Evolutionary conservation across 2,797 vertebrate genomes (phyloP).

Genomic region (Coregonus suidteri): DNA sequence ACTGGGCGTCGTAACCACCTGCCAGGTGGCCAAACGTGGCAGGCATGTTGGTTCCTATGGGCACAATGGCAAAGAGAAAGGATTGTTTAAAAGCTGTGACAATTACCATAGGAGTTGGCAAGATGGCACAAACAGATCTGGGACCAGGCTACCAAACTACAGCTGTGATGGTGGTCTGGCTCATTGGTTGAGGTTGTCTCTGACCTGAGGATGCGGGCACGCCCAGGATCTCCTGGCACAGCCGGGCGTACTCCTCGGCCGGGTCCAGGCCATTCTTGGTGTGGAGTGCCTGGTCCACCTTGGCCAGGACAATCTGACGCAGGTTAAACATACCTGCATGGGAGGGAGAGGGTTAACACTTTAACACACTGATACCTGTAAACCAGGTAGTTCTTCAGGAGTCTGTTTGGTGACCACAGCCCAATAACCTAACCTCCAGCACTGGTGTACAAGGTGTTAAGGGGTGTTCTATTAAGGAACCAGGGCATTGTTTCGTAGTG

Average conservation of each 20-base stretch:
- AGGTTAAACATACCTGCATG: constrained; percentile 91
- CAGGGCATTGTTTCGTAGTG: not conserved
- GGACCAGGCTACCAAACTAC: not conserved
- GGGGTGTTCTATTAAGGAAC: not conserved
- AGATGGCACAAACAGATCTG: not conserved
- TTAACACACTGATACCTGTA: not conserved
- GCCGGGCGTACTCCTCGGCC: constrained; percentile 83
- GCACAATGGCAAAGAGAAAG: not conserved
- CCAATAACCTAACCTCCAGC: not conserved
- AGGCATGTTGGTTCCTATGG: constrained; percentile 92
- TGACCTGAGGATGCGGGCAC: constrained; percentile 88
- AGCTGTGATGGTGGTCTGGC: not conserved
- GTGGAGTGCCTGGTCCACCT: constrained; percentile 93
- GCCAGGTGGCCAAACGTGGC: constrained; percentile 96
- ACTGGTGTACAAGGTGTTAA: not conserved
- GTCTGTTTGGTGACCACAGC: not conserved
- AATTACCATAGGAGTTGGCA: not conserved
- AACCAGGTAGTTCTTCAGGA: not conserved
- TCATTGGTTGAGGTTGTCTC: not conserved
- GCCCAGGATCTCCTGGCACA: constrained; percentile 87
- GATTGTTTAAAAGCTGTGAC: not conserved
- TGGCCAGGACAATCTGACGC: constrained; percentile 93
- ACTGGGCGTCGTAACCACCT: constrained; percentile 94
- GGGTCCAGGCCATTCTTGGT: constrained; percentile 82
- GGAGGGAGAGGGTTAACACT: not conserved